Percentiles rank a stretch among this genome's conserved stretches.
Conservation (phyloP, 2,888 invertebrate genomes). For the Eristalinus sepulchralis region DNA sequence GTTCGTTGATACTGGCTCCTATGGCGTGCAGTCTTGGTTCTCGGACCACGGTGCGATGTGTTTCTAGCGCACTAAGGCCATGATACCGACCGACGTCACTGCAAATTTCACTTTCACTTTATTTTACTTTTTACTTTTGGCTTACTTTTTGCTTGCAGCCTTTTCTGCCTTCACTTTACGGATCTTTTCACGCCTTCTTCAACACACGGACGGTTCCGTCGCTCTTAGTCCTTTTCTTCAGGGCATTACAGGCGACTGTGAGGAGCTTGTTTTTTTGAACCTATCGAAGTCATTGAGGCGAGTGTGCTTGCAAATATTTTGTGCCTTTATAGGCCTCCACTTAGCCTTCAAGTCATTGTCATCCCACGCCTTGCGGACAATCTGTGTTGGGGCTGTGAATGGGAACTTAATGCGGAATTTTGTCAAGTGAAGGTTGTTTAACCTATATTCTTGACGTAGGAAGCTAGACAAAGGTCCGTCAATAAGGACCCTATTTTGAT, state of each 20-base stretch:
- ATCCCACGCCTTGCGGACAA: conserved; percentile 95
- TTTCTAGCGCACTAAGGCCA: no score
- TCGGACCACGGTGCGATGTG: no score
- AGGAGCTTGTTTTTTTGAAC: conserved; percentile 93
- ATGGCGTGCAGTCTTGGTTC: no score
- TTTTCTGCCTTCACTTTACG: conserved; percentile 80
- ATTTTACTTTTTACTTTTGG: no score
- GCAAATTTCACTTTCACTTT: no score
- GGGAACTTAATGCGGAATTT: conserved; percentile 93
- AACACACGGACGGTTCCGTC: conserved; percentile 82
- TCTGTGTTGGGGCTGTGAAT: conserved; percentile 91
- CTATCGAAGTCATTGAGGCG: conserved; percentile 96
- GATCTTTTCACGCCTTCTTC: conserved; percentile 79
- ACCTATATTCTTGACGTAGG: conserved; percentile 88
- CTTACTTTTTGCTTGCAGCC: conserved; percentile 82
- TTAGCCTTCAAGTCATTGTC: conserved; percentile 91
- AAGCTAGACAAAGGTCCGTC: conserved; percentile 96
- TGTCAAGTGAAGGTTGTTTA: conserved; percentile 93
- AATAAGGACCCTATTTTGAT: conserved; percentile 86
- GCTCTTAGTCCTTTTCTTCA: conserved; percentile 86
- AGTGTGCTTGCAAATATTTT: no score
- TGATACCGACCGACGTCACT: no score
- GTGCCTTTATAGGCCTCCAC: no score
- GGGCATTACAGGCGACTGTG: conserved; percentile 87
- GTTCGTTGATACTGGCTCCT: no score